These are phyloP conservation scores for Odontocerum albicorne DNA, from an alignment of 2,888 invertebrate species.

Conservation along the genomic window DNA sequence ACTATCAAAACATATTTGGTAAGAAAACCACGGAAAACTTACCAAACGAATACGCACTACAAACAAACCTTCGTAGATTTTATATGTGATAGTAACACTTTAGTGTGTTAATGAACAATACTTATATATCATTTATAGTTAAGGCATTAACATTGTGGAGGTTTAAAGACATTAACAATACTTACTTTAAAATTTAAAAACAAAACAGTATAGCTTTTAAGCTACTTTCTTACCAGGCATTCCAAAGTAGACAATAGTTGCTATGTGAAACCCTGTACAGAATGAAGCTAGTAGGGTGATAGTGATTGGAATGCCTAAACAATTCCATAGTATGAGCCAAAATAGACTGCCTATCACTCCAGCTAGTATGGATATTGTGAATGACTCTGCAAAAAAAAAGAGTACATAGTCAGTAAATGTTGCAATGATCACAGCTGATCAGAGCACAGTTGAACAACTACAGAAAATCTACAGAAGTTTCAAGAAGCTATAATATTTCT, in stretches of 20 bases:
- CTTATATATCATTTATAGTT: too few relatives aligned
- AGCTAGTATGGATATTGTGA: slow-evolving; percentile 53
- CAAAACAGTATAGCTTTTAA: neutral
- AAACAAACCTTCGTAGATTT: too few relatives aligned
- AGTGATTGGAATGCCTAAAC: slow-evolving; percentile 61
- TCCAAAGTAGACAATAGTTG: slow-evolving; percentile 60
- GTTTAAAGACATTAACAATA: too few relatives aligned
- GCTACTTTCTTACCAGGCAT: slow-evolving; percentile 58
- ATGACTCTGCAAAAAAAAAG: slow-evolving; percentile 49
- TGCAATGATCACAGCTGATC: too few relatives aligned
- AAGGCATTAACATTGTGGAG: too few relatives aligned
- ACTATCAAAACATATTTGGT: too few relatives aligned
- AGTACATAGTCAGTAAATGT: neutral
- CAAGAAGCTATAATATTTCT: neutral
- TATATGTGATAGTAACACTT: too few relatives aligned
- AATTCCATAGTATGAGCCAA: slow-evolving; percentile 66
- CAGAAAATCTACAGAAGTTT: neutral
- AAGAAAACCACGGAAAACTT: too few relatives aligned
- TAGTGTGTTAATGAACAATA: too few relatives aligned
- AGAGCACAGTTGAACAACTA: too few relatives aligned
- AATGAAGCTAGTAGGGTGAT: slow-evolving; percentile 61
- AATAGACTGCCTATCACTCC: slow-evolving; percentile 62
- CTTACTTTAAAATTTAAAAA: too few relatives aligned
- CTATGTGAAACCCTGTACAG: slow-evolving; percentile 62
- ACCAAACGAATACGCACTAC: too few relatives aligned